Base-by-base conservation (phyloP, 1,140 invertebrate genomes). In the Drosophila eugracilis region DNA sequence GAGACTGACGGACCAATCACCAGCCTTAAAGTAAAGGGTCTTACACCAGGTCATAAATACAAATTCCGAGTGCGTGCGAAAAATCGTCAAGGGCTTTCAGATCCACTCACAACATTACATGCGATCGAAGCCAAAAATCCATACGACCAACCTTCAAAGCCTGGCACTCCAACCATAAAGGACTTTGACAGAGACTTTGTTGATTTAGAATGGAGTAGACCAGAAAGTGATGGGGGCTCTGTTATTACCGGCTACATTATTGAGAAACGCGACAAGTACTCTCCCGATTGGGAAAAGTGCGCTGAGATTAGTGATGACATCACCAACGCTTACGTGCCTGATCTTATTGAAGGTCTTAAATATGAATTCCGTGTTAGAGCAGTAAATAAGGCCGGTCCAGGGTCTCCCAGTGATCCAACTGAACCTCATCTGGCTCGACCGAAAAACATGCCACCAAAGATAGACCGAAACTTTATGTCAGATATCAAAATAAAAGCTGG, bases 71-170 rank as follows among this genome's bases (percentile, higher is more conserved):
- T 99, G 0, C 94, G 96, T 24, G 98, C 98, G 21, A 97, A 98
- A 30, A 99, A 99, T 89, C 96, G 96, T 63, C 97, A 99, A 93
- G 99, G 98, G 45, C 96, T 96, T 92, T 99, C 98, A 19, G 98
- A 99, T 81, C 98, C 98, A 15, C 93, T 99, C 1, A 96, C 96
- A 1, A 95, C 97, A 14, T 93, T 94, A n/a, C 95, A 97, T 83
- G 94, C 96, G n/a, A 97, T 97, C 70, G 95, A 98, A 92, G 99
- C 99, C 39, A 99, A 99, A 92, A 99, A 99, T 96, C 98, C 98
- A 42, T 99, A 97, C 92, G 97, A 97, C 91, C 93, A 95, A 52
- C 96, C 97, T 30, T 95, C 95, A 49, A 96, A 97, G 88, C 97
- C 97, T n/a, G 96, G 97, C 21, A 96, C 95, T 5, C 97, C 98